Evolutionary conservation across 1,140 invertebrate species (phyloP).

Genomic region (Drosophila seguyi): DNA sequence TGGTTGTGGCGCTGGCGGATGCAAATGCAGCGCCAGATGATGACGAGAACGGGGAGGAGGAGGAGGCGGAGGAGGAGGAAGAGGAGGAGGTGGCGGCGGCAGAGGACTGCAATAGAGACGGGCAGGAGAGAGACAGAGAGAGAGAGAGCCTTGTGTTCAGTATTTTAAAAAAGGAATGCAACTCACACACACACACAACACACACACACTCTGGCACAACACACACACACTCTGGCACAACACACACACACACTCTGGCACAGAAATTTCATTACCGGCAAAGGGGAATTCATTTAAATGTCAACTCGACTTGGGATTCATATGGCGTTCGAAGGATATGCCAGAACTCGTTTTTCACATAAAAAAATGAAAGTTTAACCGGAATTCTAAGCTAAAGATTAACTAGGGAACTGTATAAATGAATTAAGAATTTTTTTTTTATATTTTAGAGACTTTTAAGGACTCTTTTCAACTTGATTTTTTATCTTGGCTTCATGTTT

Average conservation of each 20-base stretch:
- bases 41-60: conserved; percentile 20
- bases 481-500: no score
- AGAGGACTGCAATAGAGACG: conserved; percentile 4
- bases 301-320: conserved; percentile 9
- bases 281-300: conserved; percentile 29
- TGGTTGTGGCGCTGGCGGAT: conserved; percentile 13
- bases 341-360: not conserved
- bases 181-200: conserved; percentile 15
- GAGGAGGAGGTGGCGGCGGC: no score
- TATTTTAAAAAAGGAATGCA: conserved; percentile 11
- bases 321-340: not conserved
- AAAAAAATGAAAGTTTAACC: not conserved
- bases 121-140: not conserved
- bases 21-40: conserved; percentile 24
- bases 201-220: no score
- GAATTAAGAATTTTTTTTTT: no score
- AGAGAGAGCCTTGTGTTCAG: conserved; percentile 7
- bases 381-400: not conserved
- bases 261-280: conserved; percentile 50
- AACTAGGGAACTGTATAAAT: not conserved
- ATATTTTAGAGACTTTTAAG: no score
- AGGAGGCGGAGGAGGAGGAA: conserved; percentile 6
- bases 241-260: not conserved
- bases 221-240: not conserved
- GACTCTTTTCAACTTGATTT: no score